phyloP scores from a whole-genome alignment of 2,113 vertebrate genomes.

The Pelmatolapia mariae region DNA sequence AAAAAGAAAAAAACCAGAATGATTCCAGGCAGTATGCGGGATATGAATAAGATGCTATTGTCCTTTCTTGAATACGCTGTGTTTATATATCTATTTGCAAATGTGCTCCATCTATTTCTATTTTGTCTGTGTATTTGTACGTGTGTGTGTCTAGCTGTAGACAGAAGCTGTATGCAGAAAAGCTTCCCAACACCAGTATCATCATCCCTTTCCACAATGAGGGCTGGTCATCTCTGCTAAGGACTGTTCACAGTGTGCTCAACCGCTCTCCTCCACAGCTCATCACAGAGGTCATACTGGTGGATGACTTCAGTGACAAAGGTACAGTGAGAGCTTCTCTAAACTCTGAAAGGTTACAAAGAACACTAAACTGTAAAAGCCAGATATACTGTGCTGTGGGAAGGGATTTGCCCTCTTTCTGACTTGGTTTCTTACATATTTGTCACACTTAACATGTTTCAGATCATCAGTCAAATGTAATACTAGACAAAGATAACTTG shows the following conservation, averaged over 20 bases:
- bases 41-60: neutral
- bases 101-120: neutral
- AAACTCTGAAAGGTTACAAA: neutral
- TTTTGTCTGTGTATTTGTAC: neutral
- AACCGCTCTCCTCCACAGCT: constrained; percentile 86
- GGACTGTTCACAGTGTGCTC: constrained; percentile 88
- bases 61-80: neutral
- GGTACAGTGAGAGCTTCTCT: neutral
- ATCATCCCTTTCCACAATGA: constrained; percentile 86
- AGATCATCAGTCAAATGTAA: neutral
- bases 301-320: constrained; percentile 92
- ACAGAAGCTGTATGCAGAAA: constrained; percentile 88
- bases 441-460: neutral
- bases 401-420: neutral
- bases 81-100: neutral
- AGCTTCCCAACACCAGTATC: constrained; percentile 83
- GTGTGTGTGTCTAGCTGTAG: constrained; percentile 52
- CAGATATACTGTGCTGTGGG: neutral
- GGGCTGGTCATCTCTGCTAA: constrained; percentile 89
- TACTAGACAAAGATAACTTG: neutral
- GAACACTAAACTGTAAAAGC: neutral
- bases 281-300: constrained; percentile 88
- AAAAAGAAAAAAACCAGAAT: rapidly evolving
- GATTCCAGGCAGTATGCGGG: neutral
- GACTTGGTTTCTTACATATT: neutral